Percentiles rank a stretch among this genome's conserved stretches.
Conservation (phyloP, 2,888 invertebrate genomes). For the Campoletis raptor region DNA sequence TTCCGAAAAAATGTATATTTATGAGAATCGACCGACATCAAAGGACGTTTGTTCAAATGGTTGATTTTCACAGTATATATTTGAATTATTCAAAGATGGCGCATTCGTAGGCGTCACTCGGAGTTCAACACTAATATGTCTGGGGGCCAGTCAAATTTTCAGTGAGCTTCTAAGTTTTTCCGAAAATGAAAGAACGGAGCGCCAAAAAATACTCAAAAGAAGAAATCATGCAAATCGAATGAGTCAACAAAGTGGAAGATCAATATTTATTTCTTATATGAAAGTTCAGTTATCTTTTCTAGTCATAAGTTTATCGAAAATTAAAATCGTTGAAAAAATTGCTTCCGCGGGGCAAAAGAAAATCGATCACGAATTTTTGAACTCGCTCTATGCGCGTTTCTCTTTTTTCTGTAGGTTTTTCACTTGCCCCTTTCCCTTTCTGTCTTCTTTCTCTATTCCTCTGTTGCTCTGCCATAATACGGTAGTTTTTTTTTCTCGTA, state of each 20-base stretch:
- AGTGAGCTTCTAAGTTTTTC: neutral
- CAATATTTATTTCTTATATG: neutral
- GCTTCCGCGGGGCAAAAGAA: neutral
- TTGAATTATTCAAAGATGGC: neutral
- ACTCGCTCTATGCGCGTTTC: neutral
- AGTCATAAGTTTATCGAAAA: neutral
- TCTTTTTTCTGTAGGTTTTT: neutral
- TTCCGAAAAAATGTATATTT: neutral
- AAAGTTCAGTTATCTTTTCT: neutral
- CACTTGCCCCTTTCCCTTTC: neutral
- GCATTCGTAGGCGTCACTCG: neutral
- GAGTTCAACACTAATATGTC: neutral
- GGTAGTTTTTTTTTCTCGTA: conserved; percentile 21
- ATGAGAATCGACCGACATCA: neutral
- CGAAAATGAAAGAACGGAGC: neutral
- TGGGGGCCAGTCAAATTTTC: neutral
- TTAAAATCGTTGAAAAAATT: neutral
- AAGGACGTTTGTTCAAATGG: neutral
- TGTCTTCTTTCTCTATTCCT: conserved; percentile 2
- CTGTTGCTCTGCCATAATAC: conserved; percentile 15
- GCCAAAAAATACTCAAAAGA: neutral
- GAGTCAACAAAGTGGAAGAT: neutral
- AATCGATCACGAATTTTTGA: neutral
- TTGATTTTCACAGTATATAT: neutral
- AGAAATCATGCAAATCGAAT: neutral